Conservation (phyloP, 2,888 invertebrate genomes). For the Eledona agricola region DNA sequence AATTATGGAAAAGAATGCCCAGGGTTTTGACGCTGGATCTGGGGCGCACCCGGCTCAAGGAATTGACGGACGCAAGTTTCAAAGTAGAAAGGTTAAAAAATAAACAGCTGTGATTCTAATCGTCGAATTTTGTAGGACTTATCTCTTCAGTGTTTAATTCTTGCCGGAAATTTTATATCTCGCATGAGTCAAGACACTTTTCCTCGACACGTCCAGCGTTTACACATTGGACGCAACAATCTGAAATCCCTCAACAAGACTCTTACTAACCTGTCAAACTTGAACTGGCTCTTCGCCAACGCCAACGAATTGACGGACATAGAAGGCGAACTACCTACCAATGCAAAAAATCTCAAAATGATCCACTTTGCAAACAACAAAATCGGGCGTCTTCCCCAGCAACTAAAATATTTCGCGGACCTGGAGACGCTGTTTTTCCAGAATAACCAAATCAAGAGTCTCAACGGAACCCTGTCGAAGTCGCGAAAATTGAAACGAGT, state of each 20-base stretch:
- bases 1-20: conserved; percentile 78
- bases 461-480: conserved; percentile 78
- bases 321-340: conserved; percentile 78
- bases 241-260: conserved; percentile 79
- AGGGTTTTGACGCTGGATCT: conserved; percentile 83
- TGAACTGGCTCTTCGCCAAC: conserved; percentile 83
- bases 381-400: conserved; percentile 74
- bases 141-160: conserved; percentile 73
- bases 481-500: conserved; percentile 72
- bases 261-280: conserved; percentile 73
- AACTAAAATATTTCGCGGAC: conserved; percentile 73
- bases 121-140: conserved; percentile 60
- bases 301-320: conserved; percentile 77
- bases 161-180: conserved; percentile 80
- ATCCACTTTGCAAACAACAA: conserved; percentile 80
- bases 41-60: conserved; percentile 79
- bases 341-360: conserved; percentile 71
- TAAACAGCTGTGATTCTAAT: background rate
- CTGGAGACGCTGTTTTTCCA: conserved; percentile 78
- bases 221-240: conserved; percentile 80
- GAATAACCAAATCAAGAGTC: conserved; percentile 74
- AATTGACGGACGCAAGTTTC: conserved; percentile 78
- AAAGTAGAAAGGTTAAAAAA: conserved; percentile 64
- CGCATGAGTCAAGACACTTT: conserved; percentile 77
- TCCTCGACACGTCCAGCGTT: conserved; percentile 72